Evolutionary conservation across 2,113 vertebrate genomes (phyloP), one percentile per base, ranked within the genome.

Genomic region (Clarias gariepinus): DNA sequence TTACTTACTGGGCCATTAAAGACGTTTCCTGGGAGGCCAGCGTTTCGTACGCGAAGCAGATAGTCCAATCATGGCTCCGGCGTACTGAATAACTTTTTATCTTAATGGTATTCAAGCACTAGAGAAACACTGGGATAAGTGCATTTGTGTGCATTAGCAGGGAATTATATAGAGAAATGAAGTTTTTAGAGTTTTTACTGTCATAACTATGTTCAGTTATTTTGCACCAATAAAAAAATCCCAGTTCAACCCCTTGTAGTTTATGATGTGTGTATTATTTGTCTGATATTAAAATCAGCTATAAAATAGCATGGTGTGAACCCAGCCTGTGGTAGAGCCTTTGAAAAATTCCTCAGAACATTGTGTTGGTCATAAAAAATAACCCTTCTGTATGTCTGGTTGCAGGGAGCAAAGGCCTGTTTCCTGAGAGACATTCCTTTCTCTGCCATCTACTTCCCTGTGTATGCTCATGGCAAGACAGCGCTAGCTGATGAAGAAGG

Each of bases 371-470:
- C 7, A 57, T 66, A 41, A 41, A 5, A 33, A 36, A 3, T 53
- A 80, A 36, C 30, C 84, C 21, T n/a, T 76, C 55, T 52, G 84
- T 83, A 81, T 55, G 30, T 61, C 73, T 79, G 71, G 77, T n/a
- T 81, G 16, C 91, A 99, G 98, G 98, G 98, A 93, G 98, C 98
- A 91, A 99, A 99, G 96, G 98, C 98, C 0, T 99, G 98, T 93
- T 99, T 99, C 94, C 95, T 99, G 91, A 96, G 98, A 93, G 98
- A 99, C 95, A 98, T 99, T 95, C 98, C 98, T 88, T 99, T 99
- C 96, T 99, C 98, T 69, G 98, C 97, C 79, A 99, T 99, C 93
- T 99, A 99, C 93, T 99, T 99, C 93, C 98, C 98, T 0, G 97
- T 96, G 84, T 99, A 99, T 81, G 98, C 98, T 89, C 98, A 99